Conservation (phyloP, 2,797 vertebrate genomes). For the Sebastes taczanowskii region DNA sequence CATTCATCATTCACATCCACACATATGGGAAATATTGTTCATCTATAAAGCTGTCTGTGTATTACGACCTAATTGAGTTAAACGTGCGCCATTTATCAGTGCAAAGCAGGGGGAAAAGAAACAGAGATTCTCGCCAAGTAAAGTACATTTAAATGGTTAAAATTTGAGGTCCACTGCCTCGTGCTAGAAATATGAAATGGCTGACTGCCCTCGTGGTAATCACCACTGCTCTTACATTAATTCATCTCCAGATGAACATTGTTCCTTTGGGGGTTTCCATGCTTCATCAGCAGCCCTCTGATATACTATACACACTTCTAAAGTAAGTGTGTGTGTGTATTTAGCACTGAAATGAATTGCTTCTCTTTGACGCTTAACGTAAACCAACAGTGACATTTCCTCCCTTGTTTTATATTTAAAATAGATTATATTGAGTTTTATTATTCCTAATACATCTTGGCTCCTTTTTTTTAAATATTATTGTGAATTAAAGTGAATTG, state of each 20-base stretch:
- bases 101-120: background rate
- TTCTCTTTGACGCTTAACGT: slow-evolving; percentile 13
- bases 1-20: background rate
- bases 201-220: slow-evolving; percentile 65
- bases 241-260: slow-evolving; percentile 70
- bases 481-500: background rate
- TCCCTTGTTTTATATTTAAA: background rate
- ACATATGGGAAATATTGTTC: background rate
- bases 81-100: slow-evolving; percentile 6
- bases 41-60: slow-evolving; percentile 1
- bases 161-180: slow-evolving; percentile 47
- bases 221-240: slow-evolving; percentile 69
- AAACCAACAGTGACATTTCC: slow-evolving; percentile 21
- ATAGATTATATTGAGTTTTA: background rate
- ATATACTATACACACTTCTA: slow-evolving; percentile 35
- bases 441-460: background rate
- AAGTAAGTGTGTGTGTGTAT: slow-evolving; percentile 28
- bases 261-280: slow-evolving; percentile 61
- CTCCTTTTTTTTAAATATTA: background rate
- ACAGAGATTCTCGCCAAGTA: slow-evolving; percentile 18
- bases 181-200: slow-evolving; percentile 63
- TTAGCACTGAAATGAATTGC: slow-evolving; percentile 26
- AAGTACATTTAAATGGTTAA: slow-evolving; percentile 56
- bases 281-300: slow-evolving; percentile 60
- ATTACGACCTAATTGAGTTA: slow-evolving; percentile 12